phyloP scores from a whole-genome alignment of 1,140 invertebrate genomes.

The Orussus abietinus region DNA sequence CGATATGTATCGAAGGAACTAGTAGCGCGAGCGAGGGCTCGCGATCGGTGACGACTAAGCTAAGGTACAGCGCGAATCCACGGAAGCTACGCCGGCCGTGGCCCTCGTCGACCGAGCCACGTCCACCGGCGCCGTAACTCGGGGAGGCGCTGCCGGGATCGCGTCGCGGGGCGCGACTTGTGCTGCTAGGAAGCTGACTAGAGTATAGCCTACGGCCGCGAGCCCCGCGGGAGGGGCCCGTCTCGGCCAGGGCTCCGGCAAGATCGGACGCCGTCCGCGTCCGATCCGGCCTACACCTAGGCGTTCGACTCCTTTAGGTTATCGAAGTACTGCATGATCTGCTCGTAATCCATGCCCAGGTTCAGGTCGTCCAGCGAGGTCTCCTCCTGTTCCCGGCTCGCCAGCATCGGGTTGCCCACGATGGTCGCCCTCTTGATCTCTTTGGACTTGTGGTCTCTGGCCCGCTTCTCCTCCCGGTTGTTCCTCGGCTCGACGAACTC shows the following conservation, averaged over 20 bases:
- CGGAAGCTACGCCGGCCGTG: too few species aligned
- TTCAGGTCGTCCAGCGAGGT: slow-evolving; percentile 72
- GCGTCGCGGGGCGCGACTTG: too few species aligned
- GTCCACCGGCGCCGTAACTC: too few species aligned
- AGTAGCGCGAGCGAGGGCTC: too few species aligned
- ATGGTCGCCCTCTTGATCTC: slow-evolving; percentile 79
- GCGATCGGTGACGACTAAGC: too few species aligned
- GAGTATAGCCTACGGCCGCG: slow-evolving; percentile 46
- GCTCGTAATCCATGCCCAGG: slow-evolving; percentile 91
- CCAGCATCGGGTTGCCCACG: slow-evolving; percentile 83
- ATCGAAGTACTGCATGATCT: slow-evolving; percentile 96
- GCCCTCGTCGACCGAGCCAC: too few species aligned
- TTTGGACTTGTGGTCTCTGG: slow-evolving; percentile 37
- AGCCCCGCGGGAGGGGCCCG: slow-evolving; percentile 24
- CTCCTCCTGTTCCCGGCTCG: slow-evolving; percentile 46
- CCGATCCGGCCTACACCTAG: slow-evolving; percentile 34
- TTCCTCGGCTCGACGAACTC: slow-evolving; percentile 42
- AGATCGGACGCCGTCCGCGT: slow-evolving; percentile 11
- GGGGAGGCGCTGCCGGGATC: too few species aligned
- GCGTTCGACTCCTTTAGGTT: slow-evolving; percentile 78
- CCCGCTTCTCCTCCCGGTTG: slow-evolving; percentile 28
- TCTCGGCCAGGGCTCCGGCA: slow-evolving; percentile 17
- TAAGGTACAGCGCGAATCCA: too few species aligned
- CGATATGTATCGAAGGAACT: too few species aligned
- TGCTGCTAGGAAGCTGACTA: slow-evolving; percentile 54